Percentiles rank a stretch among this genome's conserved stretches.
phyloP scores from a whole-genome alignment of 2,113 vertebrate species.

The Machaerirhynchus nigripectus region DNA sequence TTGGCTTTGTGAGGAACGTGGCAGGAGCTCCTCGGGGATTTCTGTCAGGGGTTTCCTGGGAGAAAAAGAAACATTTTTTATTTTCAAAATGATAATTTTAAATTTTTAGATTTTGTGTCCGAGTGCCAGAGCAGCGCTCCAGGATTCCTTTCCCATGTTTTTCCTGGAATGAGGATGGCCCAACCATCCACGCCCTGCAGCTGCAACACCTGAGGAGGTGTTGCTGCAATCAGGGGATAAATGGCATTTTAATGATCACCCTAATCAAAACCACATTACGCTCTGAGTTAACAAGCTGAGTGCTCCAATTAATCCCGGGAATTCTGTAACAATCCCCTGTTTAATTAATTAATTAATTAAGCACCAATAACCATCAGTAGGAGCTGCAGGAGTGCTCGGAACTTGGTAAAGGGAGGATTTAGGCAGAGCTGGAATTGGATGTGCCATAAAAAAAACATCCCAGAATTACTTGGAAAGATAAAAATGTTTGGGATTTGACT shows the following conservation, averaged over 20 bases:
- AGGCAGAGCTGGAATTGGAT: background rate
- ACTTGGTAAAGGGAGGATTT: background rate
- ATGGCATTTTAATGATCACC: constrained; percentile 5
- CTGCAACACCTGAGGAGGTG: background rate
- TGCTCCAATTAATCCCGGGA: background rate
- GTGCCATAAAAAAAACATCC: background rate
- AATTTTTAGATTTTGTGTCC: accelerated
- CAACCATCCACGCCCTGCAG: background rate
- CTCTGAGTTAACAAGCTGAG: background rate
- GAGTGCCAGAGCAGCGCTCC: background rate
- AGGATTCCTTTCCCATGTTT: background rate
- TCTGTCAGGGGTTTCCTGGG: accelerated
- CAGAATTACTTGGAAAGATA: background rate
- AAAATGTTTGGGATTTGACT: background rate
- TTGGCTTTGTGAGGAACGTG: background rate
- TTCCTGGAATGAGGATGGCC: background rate
- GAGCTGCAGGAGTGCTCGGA: background rate
- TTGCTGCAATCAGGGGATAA: background rate
- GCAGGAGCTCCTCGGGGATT: background rate
- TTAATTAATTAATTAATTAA: background rate
- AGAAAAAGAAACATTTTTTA: background rate
- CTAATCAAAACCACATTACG: background rate
- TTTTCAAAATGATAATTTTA: no score
- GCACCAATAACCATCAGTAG: background rate
- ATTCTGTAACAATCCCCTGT: background rate